These are phyloP conservation scores for Oryzaephilus surinamensis DNA, from an alignment of 1,140 invertebrate species.

Conservation along the genomic window DNA sequence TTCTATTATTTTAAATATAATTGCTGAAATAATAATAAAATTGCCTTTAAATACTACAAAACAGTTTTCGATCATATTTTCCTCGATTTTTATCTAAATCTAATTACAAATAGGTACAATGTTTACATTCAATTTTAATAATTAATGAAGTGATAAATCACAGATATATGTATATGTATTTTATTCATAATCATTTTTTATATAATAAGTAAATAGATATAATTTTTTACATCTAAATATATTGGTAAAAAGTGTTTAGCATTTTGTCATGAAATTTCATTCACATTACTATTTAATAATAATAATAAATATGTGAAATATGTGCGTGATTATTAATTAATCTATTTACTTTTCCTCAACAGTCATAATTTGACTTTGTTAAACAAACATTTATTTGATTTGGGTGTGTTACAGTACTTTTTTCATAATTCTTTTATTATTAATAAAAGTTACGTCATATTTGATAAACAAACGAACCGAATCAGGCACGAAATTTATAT, in stretches of 20 bases:
- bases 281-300: slow-evolving; percentile 6
- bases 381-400: no score
- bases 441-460: no score
- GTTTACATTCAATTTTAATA: slow-evolving; percentile 13
- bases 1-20: slow-evolving; percentile 1
- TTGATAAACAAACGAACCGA: no score
- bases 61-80: slow-evolving; percentile 10
- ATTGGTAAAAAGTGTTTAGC: slow-evolving; percentile 8
- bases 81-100: slow-evolving; percentile 8
- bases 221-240: slow-evolving; percentile 12
- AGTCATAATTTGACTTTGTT: no score
- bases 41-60: slow-evolving; percentile 10
- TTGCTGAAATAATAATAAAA: slow-evolving; percentile 7
- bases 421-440: no score
- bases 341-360: no score
- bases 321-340: not conserved
- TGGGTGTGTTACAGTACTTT: no score
- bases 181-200: no score
- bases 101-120: slow-evolving; percentile 15
- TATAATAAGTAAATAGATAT: slow-evolving; percentile 10
- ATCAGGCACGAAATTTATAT: no score
- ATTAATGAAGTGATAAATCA: slow-evolving; percentile 17
- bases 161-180: no score
- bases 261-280: slow-evolving; percentile 12
- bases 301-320: slow-evolving; percentile 3